Base-by-base conservation (phyloP, 2,797 vertebrate species). In the Vespertilio murinus region DNA sequence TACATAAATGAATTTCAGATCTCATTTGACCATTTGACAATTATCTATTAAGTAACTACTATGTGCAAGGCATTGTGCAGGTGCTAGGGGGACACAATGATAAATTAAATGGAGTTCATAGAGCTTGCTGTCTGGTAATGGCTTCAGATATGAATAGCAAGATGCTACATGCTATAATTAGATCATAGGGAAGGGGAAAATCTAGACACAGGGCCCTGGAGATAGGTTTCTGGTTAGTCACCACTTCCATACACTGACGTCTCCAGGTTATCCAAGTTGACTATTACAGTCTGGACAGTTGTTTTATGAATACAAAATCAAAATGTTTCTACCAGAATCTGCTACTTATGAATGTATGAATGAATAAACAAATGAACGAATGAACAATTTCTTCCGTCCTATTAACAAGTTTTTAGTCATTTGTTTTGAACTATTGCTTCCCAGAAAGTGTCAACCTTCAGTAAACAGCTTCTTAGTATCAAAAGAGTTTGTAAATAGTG, bases 391-490 rank as follows among this genome's bases (percentile, higher is more conserved):
- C 33, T 95, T 87, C 13, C 38, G 52, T 85, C 4, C 9, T 78
- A 8, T 83, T 71, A 93, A 93, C 75, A 91, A 30, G 45, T 86
- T 69, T 69, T 75, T 18, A 67, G 49, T 77, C 83, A 59, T 90
- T 75, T 96, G 7, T 82, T 93, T 87, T 92, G 83, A 91, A 91
- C 30, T 87, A n/a, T 91, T 67, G 3, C 67, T 95, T 94, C 87
- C 86, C 91, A 82, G 92, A 79, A 95, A 89, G 28, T 14, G 13
- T 90, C 52, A 70, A 3, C 10, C 33, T 96, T 92, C 10, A 64
- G 73, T 87, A 79, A 92, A 22, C 49, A 90, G 75, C 81, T 78
- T 28, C 23, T 22, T 4, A 23, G n/a, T 59, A 28, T 93, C 49
- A 61, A 42, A 35, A n/a, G 42, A 38, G 91, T 93, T 80, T 86